These are phyloP conservation scores for Rambutsinella grinnellia DNA, from an alignment of 2,888 invertebrate genomes.

Conservation along the genomic window DNA sequence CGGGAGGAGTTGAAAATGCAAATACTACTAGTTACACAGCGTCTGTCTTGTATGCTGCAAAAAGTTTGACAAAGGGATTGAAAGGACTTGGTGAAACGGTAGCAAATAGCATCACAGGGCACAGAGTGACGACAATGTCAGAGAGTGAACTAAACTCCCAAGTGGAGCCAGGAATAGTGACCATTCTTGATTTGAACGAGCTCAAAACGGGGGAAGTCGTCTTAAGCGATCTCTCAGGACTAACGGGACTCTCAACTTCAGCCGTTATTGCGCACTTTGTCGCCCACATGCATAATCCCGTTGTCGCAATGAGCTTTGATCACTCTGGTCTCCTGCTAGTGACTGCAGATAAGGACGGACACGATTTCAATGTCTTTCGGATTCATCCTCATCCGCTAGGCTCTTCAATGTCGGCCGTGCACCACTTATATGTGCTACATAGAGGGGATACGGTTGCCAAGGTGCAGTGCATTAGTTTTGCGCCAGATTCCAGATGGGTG, in stretches of 20 bases:
- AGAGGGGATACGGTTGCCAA: constrained; percentile 96
- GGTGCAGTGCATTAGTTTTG: constrained; percentile 93
- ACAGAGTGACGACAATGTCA: constrained; percentile 68
- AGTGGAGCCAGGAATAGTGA: constrained; percentile 89
- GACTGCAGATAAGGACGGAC: constrained; percentile 92
- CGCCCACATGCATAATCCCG: constrained; percentile 84
- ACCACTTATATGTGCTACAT: constrained; percentile 95
- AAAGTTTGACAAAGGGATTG: constrained; percentile 91
- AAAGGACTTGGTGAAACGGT: constrained; percentile 92
- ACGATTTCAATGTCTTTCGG: constrained; percentile 96
- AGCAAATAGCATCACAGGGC: constrained; percentile 87
- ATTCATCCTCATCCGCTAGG: constrained; percentile 94
- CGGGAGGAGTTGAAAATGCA: constrained; percentile 77
- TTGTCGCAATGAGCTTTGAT: constrained; percentile 92
- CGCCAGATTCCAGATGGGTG: constrained; percentile 96
- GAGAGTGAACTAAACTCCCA: constrained; percentile 71
- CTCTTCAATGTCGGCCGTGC: constrained; percentile 87
- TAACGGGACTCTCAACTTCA: constrained; percentile 43
- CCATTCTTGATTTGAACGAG: constrained; percentile 79
- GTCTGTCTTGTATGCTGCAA: constrained; percentile 93
- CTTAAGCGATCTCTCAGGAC: constrained; percentile 64
- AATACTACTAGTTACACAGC: constrained; percentile 86
- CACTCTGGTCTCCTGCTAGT: constrained; percentile 89
- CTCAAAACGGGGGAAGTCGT: constrained; percentile 63
- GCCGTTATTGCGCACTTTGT: constrained; percentile 85